These are phyloP conservation scores for Echinops telfairi DNA, from an alignment of 2,113 vertebrate species.

Conservation along the genomic window DNA sequence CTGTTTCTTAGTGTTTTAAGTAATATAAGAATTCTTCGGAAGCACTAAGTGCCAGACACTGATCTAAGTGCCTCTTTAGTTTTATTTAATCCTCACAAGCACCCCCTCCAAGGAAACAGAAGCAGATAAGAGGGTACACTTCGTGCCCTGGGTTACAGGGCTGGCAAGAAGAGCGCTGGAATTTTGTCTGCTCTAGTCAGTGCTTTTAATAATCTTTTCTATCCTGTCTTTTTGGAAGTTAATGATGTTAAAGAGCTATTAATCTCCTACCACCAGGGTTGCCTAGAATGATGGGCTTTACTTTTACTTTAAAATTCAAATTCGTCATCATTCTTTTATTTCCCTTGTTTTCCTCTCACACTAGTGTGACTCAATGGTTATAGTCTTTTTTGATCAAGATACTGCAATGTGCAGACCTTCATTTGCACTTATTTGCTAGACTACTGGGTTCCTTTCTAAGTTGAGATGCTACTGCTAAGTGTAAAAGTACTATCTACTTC, in stretches of 20 bases:
- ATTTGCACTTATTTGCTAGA: background rate
- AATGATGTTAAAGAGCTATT: background rate
- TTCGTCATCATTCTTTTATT: background rate
- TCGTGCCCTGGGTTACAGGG: background rate
- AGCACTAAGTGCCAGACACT: conserved; percentile 15
- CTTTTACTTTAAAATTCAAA: conserved; percentile 63
- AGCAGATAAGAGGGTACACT: background rate
- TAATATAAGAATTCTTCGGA: conserved; percentile 33
- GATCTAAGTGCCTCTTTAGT: background rate
- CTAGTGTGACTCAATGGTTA: conserved; percentile 4
- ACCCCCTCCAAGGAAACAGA: background rate
- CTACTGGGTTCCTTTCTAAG: background rate
- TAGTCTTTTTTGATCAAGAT: conserved; percentile 4
- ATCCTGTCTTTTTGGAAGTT: conserved; percentile 3
- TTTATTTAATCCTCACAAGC: background rate
- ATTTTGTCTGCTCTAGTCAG: background rate
- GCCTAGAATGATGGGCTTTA: too few relatives aligned
- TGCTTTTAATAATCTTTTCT: background rate
- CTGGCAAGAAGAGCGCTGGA: background rate
- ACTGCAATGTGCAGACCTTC: background rate
- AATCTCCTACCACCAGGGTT: too few relatives aligned
- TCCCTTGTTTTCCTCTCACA: background rate
- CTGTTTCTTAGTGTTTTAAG: conserved; percentile 26
- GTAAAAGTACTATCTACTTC: background rate
- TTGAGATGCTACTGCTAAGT: background rate